Percentiles rank a stretch among this genome's conserved stretches.
phyloP scores from a whole-genome alignment of 2,797 vertebrate species.

The Pseudotriccus pelzelni region DNA sequence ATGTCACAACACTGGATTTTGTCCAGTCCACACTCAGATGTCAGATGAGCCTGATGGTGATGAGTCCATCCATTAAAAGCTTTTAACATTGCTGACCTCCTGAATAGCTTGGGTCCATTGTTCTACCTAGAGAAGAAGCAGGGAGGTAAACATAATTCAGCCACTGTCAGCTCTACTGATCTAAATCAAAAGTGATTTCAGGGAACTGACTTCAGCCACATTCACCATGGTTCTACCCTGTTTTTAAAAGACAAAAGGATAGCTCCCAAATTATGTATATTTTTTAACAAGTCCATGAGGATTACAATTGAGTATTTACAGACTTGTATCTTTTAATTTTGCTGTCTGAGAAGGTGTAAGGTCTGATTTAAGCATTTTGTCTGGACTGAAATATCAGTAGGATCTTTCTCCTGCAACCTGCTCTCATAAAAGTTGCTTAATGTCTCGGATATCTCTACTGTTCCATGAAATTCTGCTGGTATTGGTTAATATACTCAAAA shows the following conservation, averaged over 20 bases:
- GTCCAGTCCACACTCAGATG: neutral
- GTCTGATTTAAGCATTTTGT: neutral
- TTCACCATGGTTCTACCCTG: neutral
- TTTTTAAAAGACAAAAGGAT: neutral
- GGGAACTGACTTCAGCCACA: neutral
- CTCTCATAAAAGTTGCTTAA: neutral
- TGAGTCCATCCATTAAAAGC: constrained; percentile 25
- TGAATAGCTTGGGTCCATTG: neutral
- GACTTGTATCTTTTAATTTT: neutral
- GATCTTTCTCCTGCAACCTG: neutral
- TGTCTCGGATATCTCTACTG: neutral
- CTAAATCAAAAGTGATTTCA: neutral
- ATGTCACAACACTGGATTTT: constrained; percentile 51
- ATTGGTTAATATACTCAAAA: neutral
- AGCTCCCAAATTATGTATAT: neutral
- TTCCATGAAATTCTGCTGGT: neutral
- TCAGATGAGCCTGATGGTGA: neutral
- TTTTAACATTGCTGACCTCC: constrained; percentile 36
- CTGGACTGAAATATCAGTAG: neutral
- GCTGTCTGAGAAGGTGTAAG: neutral
- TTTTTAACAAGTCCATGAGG: neutral
- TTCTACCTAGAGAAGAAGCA: neutral
- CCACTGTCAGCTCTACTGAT: neutral
- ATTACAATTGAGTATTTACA: neutral
- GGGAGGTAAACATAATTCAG: neutral